These are phyloP conservation scores for Ichneumon xanthorius DNA, from an alignment of 2,888 invertebrate species.

Conservation along the genomic window DNA sequence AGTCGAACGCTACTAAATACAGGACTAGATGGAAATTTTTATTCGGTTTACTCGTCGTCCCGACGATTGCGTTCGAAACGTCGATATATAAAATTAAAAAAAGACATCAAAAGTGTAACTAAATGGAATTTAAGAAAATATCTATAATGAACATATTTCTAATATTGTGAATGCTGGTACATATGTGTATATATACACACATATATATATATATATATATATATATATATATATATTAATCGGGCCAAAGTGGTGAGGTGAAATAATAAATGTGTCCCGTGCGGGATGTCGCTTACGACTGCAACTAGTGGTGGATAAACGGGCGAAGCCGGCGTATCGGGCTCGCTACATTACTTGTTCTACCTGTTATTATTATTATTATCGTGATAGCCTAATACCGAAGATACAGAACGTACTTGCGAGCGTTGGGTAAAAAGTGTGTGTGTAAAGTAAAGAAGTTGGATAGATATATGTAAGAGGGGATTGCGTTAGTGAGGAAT, in stretches of 20 bases:
- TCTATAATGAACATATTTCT: background rate
- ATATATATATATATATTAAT: background rate
- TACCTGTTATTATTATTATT: constrained; percentile 32
- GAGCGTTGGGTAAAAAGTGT: constrained; percentile 13
- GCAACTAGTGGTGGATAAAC: constrained; percentile 65
- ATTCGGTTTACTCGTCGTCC: background rate
- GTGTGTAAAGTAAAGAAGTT: constrained; percentile 5
- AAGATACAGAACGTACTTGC: constrained; percentile 35
- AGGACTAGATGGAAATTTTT: constrained; percentile 4
- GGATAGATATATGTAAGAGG: background rate
- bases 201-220: background rate
- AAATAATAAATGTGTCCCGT: constrained; percentile 27
- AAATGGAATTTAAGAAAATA: background rate
- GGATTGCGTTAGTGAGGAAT: constrained; percentile 12
- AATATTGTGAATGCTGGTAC: background rate
- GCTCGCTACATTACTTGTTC: constrained; percentile 6
- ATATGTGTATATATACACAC: background rate
- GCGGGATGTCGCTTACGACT: constrained; percentile 60
- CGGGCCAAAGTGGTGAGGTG: constrained; percentile 17
- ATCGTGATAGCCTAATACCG: constrained; percentile 9
- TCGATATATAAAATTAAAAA: background rate
- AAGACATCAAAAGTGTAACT: background rate
- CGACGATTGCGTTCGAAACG: background rate
- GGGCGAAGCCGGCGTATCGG: constrained; percentile 42
- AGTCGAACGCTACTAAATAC: background rate